Evolutionary conservation across 2,888 invertebrate genomes (phyloP).

Genomic region (Bellardia bayeri): DNA sequence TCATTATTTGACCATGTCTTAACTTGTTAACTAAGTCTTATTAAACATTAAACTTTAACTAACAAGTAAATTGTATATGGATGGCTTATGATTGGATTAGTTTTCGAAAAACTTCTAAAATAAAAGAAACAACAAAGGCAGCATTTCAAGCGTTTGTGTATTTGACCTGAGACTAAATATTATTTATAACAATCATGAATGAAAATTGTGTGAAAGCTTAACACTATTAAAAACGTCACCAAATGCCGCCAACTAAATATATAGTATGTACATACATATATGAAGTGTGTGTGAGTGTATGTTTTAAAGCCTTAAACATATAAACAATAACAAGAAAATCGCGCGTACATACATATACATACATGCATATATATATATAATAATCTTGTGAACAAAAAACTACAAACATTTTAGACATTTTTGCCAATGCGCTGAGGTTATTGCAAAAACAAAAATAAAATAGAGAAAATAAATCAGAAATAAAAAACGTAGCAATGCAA

Average conservation of each 20-base stretch:
- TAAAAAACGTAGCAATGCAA: background rate
- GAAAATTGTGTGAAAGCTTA: constrained; percentile 57
- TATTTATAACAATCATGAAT: constrained; percentile 38
- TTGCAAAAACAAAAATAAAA: constrained; percentile 15
- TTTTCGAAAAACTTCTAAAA: no score
- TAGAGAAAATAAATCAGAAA: constrained; percentile 20
- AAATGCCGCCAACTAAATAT: constrained; percentile 37
- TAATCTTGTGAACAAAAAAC: constrained; percentile 20
- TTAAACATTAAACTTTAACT: no score
- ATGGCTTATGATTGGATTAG: no score
- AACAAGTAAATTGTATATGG: no score
- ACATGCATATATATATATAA: background rate
- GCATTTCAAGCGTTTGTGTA: background rate
- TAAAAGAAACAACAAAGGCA: background rate
- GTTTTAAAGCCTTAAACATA: constrained; percentile 32
- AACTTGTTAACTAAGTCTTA: no score
- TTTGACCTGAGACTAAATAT: background rate
- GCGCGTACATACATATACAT: constrained; percentile 15
- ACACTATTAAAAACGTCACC: constrained; percentile 29
- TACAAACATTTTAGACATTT: constrained; percentile 32
- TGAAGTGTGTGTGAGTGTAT: background rate
- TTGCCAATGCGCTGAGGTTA: constrained; percentile 47
- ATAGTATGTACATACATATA: background rate
- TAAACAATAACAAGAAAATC: constrained; percentile 29
- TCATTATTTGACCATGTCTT: no score